Evolutionary conservation across 2,888 invertebrate species (phyloP).

Genomic region (Euclidia mi): DNA sequence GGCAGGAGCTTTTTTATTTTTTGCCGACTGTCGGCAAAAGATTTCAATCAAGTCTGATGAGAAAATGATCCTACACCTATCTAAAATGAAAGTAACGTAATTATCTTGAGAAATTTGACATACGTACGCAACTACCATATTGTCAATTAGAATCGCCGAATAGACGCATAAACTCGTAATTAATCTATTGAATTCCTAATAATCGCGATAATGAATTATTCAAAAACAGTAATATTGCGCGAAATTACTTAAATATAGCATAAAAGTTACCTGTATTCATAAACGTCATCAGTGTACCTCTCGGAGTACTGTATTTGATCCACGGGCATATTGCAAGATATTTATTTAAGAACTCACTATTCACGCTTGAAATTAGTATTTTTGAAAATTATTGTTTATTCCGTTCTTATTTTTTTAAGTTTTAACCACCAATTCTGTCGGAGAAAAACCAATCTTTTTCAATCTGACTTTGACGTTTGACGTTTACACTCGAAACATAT

Average conservation of each 20-base stretch:
- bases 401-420: conserved; percentile 1
- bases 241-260: conserved; percentile 14
- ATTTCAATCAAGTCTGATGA: no score
- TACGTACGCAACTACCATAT: conserved; percentile 27
- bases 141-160: conserved; percentile 24
- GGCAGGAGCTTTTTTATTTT: no score
- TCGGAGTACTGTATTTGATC: conserved; percentile 98
- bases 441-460: conserved; percentile 7
- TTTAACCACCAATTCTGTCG: neutral
- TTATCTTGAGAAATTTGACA: neutral
- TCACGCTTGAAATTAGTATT: neutral
- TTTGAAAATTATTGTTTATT: neutral
- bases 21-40: no score
- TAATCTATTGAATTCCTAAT: neutral
- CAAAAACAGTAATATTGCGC: conserved; percentile 47
- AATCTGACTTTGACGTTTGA: conserved; percentile 6
- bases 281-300: conserved; percentile 96
- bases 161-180: neutral
- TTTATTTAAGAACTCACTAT: conserved; percentile 13
- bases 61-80: no score
- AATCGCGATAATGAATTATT: neutral
- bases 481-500: conserved; percentile 8
- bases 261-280: conserved; percentile 94
- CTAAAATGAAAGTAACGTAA: neutral
- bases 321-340: conserved; percentile 88